Base-by-base conservation (phyloP, 2,113 vertebrate genomes). In the Collichthys lucidus region DNA sequence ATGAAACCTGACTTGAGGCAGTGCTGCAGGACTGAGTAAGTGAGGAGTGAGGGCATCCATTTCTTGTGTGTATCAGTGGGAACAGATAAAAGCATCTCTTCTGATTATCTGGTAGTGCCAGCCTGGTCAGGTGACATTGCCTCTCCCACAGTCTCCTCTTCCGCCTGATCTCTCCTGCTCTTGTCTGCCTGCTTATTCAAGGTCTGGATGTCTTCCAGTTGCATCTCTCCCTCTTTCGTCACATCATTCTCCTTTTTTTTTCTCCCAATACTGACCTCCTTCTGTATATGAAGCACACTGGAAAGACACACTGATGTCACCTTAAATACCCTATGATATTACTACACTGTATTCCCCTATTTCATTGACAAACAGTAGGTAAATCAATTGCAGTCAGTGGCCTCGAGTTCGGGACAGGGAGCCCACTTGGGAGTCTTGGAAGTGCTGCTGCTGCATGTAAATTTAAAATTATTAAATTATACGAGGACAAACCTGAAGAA, bases 121-220 rank as follows among this genome's bases (percentile, higher is more conserved):
- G 77, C 10, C 82, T 63, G 77, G 46, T 90, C 82, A 71, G 80
- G 73, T 92, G 87, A 72, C 87, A 63, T 82, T 82, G 88, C 57
- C 77, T 87, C 84, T 89, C 82, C 52, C 69, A 70, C 62, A 61
- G 59, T 86, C 84, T 84, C 46, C 81, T 91, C 77, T 59, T 80
- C 82, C 60, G 60, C 65, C 67, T 55, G 65, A 77, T 70, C 68
- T 74, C 78, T 24, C 11, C 75, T 79, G 63, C 55, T 81, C 80
- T 59, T 61, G 78, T 83, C 84, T 86, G 86, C 57, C 72, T 84
- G 70, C 80, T 85, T 57, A 87, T 74, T 92, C 88, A 92, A 90
- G 88, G 89, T 90, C 93, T 94, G 92, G 92, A 78, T 81, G 63
- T 79, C 68, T 66, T 91, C 88, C 91, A 94, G 74, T 29, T 16